phyloP scores from a whole-genome alignment of 2,113 vertebrate species.

The Malurus alboscapulatus region DNA sequence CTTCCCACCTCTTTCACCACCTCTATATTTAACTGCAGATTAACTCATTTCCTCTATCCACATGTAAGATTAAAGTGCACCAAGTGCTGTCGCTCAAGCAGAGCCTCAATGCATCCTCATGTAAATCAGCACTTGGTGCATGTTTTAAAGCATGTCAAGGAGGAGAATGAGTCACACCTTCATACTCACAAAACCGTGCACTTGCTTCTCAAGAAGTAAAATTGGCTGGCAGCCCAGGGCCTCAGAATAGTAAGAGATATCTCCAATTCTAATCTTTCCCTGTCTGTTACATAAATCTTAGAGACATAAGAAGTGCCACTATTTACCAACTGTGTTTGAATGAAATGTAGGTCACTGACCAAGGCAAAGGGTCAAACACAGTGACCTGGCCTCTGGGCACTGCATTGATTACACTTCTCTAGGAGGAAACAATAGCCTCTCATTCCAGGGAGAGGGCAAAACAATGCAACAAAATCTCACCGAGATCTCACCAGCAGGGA shows the following conservation, averaged over 20 bases:
- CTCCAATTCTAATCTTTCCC: conserved; percentile 22
- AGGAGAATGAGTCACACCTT: neutral
- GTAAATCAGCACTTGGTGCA: neutral
- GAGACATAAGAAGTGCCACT: neutral
- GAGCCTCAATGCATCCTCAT: neutral
- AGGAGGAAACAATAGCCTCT: neutral
- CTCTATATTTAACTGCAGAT: conserved; percentile 65
- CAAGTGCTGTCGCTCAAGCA: neutral
- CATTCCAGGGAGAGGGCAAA: neutral
- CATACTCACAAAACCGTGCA: neutral
- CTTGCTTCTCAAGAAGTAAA: neutral
- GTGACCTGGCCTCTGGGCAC: neutral
- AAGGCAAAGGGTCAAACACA: conserved; percentile 9
- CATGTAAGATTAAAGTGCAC: conserved; percentile 32
- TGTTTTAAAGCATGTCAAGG: neutral
- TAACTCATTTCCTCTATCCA: conserved; percentile 57
- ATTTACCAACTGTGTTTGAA: neutral
- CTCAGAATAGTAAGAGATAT: conserved; percentile 16
- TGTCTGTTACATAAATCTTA: neutral
- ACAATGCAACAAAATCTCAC: neutral
- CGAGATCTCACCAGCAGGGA: neutral
- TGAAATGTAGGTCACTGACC: neutral
- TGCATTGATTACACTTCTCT: neutral
- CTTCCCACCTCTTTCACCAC: conserved; percentile 40
- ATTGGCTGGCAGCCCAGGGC: conserved; percentile 4